Evolutionary conservation across 2,797 vertebrate species (phyloP), one percentile per base, ranked within the genome.

Genomic region (Propithecus perrieri): DNA sequence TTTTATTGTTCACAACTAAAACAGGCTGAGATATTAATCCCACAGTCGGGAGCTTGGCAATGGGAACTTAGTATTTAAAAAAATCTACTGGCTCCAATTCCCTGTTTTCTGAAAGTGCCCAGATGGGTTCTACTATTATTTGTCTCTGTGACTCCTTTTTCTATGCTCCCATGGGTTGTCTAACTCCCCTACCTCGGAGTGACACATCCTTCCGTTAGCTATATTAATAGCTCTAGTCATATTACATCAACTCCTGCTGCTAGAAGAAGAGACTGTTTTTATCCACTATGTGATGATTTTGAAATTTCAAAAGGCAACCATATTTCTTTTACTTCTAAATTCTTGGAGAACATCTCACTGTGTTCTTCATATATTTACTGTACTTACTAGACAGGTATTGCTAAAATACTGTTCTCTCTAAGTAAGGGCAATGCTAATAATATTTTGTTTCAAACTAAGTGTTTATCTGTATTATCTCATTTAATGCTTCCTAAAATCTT

Each of bases 181-280:
- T 80, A 80, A 95, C 53, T 57, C 71, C 63, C 85, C 65, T 59
- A 74, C 71, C 59, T 94, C 53, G 18, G 46, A 48, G 33, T 55
- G 93, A 94, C 12, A 55, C 89, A 94, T 91, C 46, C n/a, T 97
- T 94, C 79, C 24, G 0, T 89, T 80, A 43, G 84, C 28, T 89
- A 33, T 86, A 84, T 95, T 95, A 89, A 93, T 94, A 94, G 83
- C 38, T 85, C 80, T 55, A 72, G 80, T 71, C 28, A 6, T 71
- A 86, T 85, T 84, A 92, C 35, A 0, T 69, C 90, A 92, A 75
- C 43, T 78, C 79, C 57, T 96, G 85, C 85, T 94, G 69, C 33
- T 75, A 72, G 43, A 87, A 86, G 4, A 89, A 87, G 61, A 93
- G 48, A 53, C n/a, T 65, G 83, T 53, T 93, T 89, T 87, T 65